phyloP scores from a whole-genome alignment of 2,888 invertebrate species.

The Polydesmus complanatus region DNA sequence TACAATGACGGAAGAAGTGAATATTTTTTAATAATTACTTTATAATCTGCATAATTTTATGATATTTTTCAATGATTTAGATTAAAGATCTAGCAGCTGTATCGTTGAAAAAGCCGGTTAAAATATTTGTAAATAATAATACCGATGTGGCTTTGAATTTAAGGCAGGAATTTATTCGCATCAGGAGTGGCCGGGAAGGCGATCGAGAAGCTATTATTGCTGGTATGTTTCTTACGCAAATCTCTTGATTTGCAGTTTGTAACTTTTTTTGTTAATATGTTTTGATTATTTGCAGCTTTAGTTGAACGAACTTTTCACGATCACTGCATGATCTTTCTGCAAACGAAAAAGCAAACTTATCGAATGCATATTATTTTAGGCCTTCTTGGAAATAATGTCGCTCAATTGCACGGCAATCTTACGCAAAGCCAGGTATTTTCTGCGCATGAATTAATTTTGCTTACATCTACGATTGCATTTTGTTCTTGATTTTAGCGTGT shows the following conservation, averaged over 20 bases:
- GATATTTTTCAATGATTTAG: slow-evolving; percentile 22
- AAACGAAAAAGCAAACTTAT: slow-evolving; percentile 92
- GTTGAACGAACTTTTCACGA: slow-evolving; percentile 79
- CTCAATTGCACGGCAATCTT: slow-evolving; percentile 88
- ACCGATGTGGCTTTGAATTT: slow-evolving; percentile 90
- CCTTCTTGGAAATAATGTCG: slow-evolving; percentile 69
- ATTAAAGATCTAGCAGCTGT: slow-evolving; percentile 80
- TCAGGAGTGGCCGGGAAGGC: slow-evolving; percentile 72
- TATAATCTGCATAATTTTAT: neutral
- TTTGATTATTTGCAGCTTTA: slow-evolving; percentile 39
- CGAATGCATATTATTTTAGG: slow-evolving; percentile 82
- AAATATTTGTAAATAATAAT: slow-evolving; percentile 90
- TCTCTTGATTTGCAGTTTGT: neutral
- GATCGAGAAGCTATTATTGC: slow-evolving; percentile 82
- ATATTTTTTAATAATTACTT: slow-evolving; percentile 1
- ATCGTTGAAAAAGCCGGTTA: slow-evolving; percentile 80
- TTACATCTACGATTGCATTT: too few species aligned
- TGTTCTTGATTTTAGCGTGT: slow-evolving; percentile 45
- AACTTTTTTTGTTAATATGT: neutral
- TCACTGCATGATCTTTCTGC: slow-evolving; percentile 87
- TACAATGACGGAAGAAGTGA: slow-evolving; percentile 95
- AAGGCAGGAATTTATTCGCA: slow-evolving; percentile 88
- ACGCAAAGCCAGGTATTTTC: slow-evolving; percentile 60
- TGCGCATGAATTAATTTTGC: neutral
- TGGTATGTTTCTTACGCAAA: slow-evolving; percentile 4